Base-by-base conservation (phyloP, 2,113 vertebrate species). In the Ariopsis seemanni region DNA sequence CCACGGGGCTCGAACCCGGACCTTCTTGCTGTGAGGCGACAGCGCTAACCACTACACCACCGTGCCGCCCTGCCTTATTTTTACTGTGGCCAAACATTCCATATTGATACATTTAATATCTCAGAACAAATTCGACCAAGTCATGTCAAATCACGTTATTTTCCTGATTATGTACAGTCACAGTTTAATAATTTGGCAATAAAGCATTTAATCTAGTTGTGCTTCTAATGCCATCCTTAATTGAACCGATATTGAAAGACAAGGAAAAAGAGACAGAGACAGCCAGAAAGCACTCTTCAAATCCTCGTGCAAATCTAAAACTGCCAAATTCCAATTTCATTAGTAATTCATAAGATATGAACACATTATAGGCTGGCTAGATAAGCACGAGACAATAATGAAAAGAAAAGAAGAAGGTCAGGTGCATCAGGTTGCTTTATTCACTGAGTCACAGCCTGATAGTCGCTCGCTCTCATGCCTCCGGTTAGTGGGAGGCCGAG, bases 361-460 rank as follows among this genome's bases (percentile, higher is more conserved):
- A 18, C 14, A 60, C 55, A 67, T 87, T 67, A 74, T 81, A 78
- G 65, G 60, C 60, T 50, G 18, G 50, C 63, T 67, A 50, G 84
- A 90, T 89, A 18, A 85, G 91, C 15, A 57, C 88, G 57, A 84
- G 18, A 60, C 80, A 79, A 69, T 62, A 82, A 88, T 84, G 80
- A 52, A 74, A 57, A 65, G 83, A 42, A 65, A 89, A 85, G 87
- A 71, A 83, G 87, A 30, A n/a, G 6, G 14, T 77, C 48, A 63
- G 84, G 91, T 92, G 88, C 91, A 91, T 77, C 63, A 52, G 83
- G 75, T 84, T 15, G 84, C 86, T 48, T 74, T 88, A 78, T 90
- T 91, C 80, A 4, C 65, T 93, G 93, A 94, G 89, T 93, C 93
- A 95, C 85, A 83, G 84, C 22, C 85, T 74, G 72, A 1, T 25